phyloP scores from a whole-genome alignment of 2,797 vertebrate genomes.

The Sebastes umbrosus region DNA sequence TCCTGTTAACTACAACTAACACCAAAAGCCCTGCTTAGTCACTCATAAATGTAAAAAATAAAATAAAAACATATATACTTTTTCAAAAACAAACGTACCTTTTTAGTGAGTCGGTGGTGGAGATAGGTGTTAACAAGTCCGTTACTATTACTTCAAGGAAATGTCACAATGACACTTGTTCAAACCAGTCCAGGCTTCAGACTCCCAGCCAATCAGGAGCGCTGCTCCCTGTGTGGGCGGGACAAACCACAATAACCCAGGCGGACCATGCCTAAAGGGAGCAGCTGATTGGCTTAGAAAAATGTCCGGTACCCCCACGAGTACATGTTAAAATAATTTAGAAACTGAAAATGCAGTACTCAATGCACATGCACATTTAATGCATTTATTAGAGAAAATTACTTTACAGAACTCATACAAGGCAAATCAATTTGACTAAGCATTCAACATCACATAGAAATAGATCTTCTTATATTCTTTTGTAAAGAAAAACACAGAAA shows the following conservation, averaged over 20 bases:
- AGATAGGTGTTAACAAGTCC: accelerated
- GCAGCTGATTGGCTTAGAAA: background rate
- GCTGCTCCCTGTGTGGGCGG: background rate
- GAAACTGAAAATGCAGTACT: background rate
- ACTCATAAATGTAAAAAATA: background rate
- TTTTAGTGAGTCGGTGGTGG: accelerated
- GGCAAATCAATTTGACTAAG: background rate
- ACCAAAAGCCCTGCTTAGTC: too few species aligned
- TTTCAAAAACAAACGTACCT: background rate
- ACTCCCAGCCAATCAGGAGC: constrained; percentile 24
- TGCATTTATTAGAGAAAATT: background rate
- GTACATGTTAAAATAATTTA: too few species aligned
- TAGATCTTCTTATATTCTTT: accelerated
- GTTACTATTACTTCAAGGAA: background rate
- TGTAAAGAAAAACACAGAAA: background rate
- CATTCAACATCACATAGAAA: background rate
- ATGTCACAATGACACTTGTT: background rate
- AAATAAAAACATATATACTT: background rate
- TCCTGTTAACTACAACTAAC: background rate
- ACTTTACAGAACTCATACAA: background rate
- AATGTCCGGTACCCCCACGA: accelerated
- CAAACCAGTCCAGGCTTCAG: background rate
- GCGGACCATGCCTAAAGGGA: background rate
- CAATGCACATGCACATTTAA: background rate
- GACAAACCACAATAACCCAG: accelerated